phyloP scores from a whole-genome alignment of 2,888 invertebrate species.

The Agriopis leucophaearia region DNA sequence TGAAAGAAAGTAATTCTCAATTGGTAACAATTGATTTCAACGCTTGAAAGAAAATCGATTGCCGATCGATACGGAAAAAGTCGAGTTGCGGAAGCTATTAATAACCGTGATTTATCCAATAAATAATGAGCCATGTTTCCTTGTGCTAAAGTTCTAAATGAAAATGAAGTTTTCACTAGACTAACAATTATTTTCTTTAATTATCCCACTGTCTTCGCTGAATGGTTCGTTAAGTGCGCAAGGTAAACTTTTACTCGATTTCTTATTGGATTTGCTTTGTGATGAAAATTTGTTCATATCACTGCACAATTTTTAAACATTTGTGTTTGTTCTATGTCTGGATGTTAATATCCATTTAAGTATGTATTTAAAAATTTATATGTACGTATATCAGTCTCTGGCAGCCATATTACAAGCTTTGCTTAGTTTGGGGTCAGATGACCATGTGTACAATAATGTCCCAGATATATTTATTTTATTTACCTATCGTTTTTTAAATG shows the following conservation, averaged over 20 bases:
- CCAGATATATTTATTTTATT: too few relatives aligned
- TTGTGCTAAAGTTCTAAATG: slow-evolving; percentile 21
- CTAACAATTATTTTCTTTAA: slow-evolving; percentile 38
- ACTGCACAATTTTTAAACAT: neutral
- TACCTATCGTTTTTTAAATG: too few relatives aligned
- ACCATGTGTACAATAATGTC: too few relatives aligned
- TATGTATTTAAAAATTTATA: too few relatives aligned
- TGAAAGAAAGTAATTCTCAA: slow-evolving; percentile 45
- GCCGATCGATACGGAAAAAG: slow-evolving; percentile 62
- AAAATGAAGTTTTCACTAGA: slow-evolving; percentile 18
- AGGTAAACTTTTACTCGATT: slow-evolving; percentile 46
- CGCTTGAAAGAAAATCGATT: slow-evolving; percentile 66
- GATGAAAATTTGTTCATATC: neutral
- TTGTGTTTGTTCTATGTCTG: too few relatives aligned
- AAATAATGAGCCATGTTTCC: slow-evolving; percentile 27
- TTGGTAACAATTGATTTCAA: slow-evolving; percentile 63
- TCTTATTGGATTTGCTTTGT: slow-evolving; percentile 38
- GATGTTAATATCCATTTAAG: too few relatives aligned
- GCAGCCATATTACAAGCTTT: too few relatives aligned
- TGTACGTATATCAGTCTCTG: too few relatives aligned
- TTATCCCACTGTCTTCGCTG: slow-evolving; percentile 37
- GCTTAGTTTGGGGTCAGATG: too few relatives aligned
- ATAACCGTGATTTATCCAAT: slow-evolving; percentile 25
- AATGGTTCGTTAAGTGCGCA: slow-evolving; percentile 44
- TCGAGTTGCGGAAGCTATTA: slow-evolving; percentile 55